phyloP scores from a whole-genome alignment of 2,113 vertebrate species.

The Odocoileus hemionus region DNA sequence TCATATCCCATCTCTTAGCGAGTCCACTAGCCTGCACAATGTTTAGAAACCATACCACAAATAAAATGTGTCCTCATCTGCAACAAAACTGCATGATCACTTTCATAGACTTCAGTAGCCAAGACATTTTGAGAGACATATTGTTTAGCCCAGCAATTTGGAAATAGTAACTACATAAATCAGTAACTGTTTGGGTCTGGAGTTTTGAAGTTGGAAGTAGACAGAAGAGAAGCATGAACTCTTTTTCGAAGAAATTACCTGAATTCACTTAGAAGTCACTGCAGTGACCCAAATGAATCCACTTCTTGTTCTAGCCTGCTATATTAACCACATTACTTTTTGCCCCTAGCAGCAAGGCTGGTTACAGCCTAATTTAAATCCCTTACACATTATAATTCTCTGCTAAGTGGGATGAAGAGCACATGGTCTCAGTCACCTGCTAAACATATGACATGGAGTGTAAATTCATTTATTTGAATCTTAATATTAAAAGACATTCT shows the following conservation, averaged over 20 bases:
- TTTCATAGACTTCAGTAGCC: background rate
- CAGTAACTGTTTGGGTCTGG: background rate
- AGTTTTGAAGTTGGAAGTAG: background rate
- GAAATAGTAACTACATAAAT: background rate
- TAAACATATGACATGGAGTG: slow-evolving; percentile 69
- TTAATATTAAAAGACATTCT: slow-evolving; percentile 70
- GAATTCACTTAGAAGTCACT: background rate
- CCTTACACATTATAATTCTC: slow-evolving; percentile 61
- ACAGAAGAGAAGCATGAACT: background rate
- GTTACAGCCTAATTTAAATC: slow-evolving; percentile 61
- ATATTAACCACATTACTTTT: slow-evolving; percentile 16
- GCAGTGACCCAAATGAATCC: background rate
- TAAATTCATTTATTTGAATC: slow-evolving; percentile 77
- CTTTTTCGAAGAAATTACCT: slow-evolving; percentile 44
- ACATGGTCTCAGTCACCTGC: slow-evolving; percentile 68
- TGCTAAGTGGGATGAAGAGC: slow-evolving; percentile 56
- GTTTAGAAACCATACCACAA: background rate
- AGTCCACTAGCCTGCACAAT: background rate
- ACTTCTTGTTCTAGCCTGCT: slow-evolving; percentile 12
- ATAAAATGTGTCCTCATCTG: background rate
- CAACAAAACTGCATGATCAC: background rate
- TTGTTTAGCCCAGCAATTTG: background rate
- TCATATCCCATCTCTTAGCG: background rate
- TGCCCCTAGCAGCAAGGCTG: slow-evolving; percentile 27
- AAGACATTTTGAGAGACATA: slow-evolving; percentile 4